These are phyloP conservation scores for Pholis gunnellus DNA, from an alignment of 2,113 vertebrate genomes.

Conservation along the genomic window DNA sequence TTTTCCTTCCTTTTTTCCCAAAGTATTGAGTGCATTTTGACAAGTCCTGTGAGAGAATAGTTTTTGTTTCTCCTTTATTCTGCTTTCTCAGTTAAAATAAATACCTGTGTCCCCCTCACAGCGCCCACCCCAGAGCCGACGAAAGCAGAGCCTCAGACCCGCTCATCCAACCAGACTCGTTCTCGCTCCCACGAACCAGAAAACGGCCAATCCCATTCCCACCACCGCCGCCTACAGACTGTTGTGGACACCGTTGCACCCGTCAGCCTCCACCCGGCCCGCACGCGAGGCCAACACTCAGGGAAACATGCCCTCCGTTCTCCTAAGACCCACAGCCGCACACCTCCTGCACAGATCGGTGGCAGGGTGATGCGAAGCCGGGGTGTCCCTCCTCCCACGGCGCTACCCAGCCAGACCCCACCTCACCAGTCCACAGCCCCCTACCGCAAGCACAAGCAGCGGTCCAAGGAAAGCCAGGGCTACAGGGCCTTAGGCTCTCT, in stretches of 20 bases:
- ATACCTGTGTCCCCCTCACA: conserved; percentile 19
- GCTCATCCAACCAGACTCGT: conserved; percentile 89
- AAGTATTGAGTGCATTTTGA: not conserved
- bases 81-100: conserved; percentile 7
- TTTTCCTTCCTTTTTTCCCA: not conserved
- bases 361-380: conserved; percentile 89
- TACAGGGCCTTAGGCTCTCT: conserved; percentile 86
- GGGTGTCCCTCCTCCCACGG: conserved; percentile 81
- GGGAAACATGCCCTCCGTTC: conserved; percentile 91
- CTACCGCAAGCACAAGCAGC: conserved; percentile 94
- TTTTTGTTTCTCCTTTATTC: not conserved
- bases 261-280: conserved; percentile 71
- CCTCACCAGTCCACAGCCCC: conserved; percentile 89
- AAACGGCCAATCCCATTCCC: conserved; percentile 86
- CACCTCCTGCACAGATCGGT: conserved; percentile 79
- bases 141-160: conserved; percentile 88
- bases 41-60: not conserved
- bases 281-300: conserved; percentile 88
- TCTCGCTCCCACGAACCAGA: conserved; percentile 97
- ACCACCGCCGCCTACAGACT: conserved; percentile 90
- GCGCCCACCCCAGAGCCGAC: conserved; percentile 75
- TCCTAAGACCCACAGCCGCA: conserved; percentile 90
- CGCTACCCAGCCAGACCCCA: conserved; percentile 83
- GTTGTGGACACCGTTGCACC: conserved; percentile 69
- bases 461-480: conserved; percentile 90